Percentiles rank a stretch among this genome's conserved stretches.
These are phyloP conservation scores for Ptycholaimellus sp. DNA, from an alignment of 2,888 invertebrate genomes.

Conservation along the genomic window DNA sequence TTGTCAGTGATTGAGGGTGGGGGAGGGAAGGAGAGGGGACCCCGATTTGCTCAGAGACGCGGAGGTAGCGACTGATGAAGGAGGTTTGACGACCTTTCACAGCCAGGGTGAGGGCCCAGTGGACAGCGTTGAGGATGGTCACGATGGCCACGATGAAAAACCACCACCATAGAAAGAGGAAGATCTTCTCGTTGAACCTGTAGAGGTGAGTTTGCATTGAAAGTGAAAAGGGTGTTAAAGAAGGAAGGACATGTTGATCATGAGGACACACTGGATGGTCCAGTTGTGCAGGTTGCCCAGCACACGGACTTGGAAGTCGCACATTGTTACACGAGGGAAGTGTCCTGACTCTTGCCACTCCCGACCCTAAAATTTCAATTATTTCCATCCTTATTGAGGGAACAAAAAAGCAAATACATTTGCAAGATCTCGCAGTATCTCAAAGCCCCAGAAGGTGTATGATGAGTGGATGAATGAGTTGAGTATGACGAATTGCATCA, in stretches of 20 bases:
- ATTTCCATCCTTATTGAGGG: too few relatives aligned
- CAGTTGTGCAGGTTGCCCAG: slow-evolving; percentile 31
- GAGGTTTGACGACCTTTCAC: slow-evolving; percentile 7
- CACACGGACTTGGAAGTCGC: slow-evolving; percentile 28
- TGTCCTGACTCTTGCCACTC: slow-evolving; percentile 24
- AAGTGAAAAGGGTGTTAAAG: slow-evolving; percentile 1
- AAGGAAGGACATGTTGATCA: slow-evolving; percentile 13
- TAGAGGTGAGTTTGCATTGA: slow-evolving; percentile 14
- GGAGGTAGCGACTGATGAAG: slow-evolving; percentile 18
- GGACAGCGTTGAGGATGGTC: slow-evolving; percentile 28
- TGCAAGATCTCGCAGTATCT: slow-evolving; percentile 22
- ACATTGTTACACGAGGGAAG: slow-evolving; percentile 26
- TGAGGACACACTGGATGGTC: slow-evolving; percentile 22
- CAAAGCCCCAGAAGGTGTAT: slow-evolving; percentile 25
- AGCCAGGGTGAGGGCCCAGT: slow-evolving; percentile 27
- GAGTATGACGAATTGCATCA: slow-evolving; percentile 24
- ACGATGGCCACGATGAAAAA: slow-evolving; percentile 29
- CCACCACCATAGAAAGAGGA: slow-evolving; percentile 34
- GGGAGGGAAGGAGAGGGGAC: too few relatives aligned
- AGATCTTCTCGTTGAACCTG: slow-evolving; percentile 25
- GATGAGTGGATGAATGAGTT: slow-evolving; percentile 25
- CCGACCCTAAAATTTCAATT: too few relatives aligned
- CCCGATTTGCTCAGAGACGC: slow-evolving; percentile 11
- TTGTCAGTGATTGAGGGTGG: too few relatives aligned
- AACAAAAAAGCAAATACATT: too few relatives aligned